phyloP scores from a whole-genome alignment of 2,113 vertebrate species.

The Corvus cornix region DNA sequence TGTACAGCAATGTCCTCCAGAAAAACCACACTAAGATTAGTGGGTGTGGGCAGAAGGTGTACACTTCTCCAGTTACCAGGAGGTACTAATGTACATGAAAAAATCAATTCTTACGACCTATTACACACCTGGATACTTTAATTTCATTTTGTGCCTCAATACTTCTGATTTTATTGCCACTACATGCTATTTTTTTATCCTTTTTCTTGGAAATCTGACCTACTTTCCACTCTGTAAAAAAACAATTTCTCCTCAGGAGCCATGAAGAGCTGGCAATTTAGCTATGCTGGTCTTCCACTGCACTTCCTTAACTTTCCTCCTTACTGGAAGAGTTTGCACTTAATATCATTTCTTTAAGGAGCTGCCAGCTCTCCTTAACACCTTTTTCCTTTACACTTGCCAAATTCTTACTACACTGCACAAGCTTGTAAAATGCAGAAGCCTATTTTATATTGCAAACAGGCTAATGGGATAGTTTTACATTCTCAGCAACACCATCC shows the following conservation, averaged over 20 bases:
- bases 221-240: not conserved
- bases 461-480: constrained; percentile 26
- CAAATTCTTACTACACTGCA: constrained; percentile 13
- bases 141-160: not conserved
- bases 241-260: not conserved
- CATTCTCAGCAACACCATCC: not conserved
- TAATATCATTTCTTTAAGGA: constrained; percentile 44
- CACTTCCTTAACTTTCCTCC: not conserved
- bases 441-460: constrained; percentile 16
- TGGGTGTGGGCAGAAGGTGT: not conserved
- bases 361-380: constrained; percentile 63
- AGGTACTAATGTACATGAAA: not conserved
- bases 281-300: not conserved
- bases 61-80: not conserved
- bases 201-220: constrained; percentile 10
- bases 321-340: constrained; percentile 31
- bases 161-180: not conserved
- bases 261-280: not conserved
- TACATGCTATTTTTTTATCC: not conserved
- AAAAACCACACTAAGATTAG: not conserved
- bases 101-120: not conserved
- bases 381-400: constrained; percentile 51
- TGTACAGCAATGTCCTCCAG: not conserved
- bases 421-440: constrained; percentile 1
- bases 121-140: not conserved